Base-by-base conservation (phyloP, 2,888 invertebrate species). In the Perizoma flavofasciatum region DNA sequence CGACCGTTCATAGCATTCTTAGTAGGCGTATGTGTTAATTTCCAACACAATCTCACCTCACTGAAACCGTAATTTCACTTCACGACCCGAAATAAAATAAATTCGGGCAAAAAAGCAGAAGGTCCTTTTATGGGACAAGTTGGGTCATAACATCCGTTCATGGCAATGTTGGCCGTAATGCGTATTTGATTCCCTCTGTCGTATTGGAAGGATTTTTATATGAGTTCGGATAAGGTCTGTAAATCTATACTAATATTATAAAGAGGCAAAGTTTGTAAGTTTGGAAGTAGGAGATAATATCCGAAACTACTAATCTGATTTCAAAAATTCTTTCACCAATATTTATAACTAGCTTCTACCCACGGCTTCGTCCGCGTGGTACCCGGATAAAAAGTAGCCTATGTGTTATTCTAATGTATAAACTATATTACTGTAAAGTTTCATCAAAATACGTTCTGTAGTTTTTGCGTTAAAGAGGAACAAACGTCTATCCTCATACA, bases 71-170 rank as follows among this genome's bases (percentile, higher is more conserved):
- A 53, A 56, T 56, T 61, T 49, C 39, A 44, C 53, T 56, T 54
- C 53, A 61, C 53, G 61, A 56, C 52, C 49, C 37, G 53, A 45
- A 56, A 59, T 59, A 63, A 63, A 63, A 63, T 59, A 53, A 59
- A 63, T 59, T 41, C 52, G 52, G 34, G 37, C 49, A 55, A 55
- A 61, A 61, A 61, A 61, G 51, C 57, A 59, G 63, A 63, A 41
- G 59, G 63, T 46, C 58, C 45, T 55, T 63, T 63, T 59, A 59
- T 56, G 49, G 46, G 49, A 47, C 53, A 59, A 63, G 58, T 63
- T 59, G 62, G 62, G 45, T 55, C 59, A 55, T 63, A 63, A 63
- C 59, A 55, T 46, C 59, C 45, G 52, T 53, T 63, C 55, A 63
- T 63, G 53, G 63, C 49, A 35, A 59, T 55, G 63, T 48, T 46